These are phyloP conservation scores for Silurus lanzhouensis DNA, from an alignment of 2,797 vertebrate species.

Conservation along the genomic window DNA sequence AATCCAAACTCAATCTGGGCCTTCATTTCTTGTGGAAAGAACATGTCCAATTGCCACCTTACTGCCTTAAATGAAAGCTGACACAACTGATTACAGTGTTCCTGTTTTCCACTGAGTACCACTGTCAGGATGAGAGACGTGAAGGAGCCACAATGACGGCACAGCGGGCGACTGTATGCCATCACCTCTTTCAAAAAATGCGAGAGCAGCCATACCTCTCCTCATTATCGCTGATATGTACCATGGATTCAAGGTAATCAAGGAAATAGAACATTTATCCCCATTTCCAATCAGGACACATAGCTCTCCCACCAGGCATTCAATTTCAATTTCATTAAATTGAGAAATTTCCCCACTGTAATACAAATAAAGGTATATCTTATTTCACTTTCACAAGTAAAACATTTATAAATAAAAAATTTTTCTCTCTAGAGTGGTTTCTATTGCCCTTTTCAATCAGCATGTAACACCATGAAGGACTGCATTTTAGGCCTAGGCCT, in stretches of 20 bases:
- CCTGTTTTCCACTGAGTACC: slow-evolving; percentile 34
- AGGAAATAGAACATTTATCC: slow-evolving; percentile 25
- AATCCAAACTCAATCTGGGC: slow-evolving; percentile 39
- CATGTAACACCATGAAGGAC: slow-evolving; percentile 25
- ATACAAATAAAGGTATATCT: too few species aligned
- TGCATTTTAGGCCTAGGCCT: background rate
- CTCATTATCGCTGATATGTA: slow-evolving; percentile 7
- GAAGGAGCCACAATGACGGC: slow-evolving; percentile 21
- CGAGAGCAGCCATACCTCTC: background rate
- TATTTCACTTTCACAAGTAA: slow-evolving; percentile 29
- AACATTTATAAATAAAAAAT: too few species aligned
- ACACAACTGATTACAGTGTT: slow-evolving; percentile 51
- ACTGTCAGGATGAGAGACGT: slow-evolving; percentile 30
- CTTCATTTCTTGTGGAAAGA: slow-evolving; percentile 43
- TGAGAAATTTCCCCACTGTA: too few species aligned
- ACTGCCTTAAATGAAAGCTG: slow-evolving; percentile 49
- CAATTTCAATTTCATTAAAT: slow-evolving; percentile 27
- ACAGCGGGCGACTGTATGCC: slow-evolving; percentile 33
- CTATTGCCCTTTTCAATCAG: slow-evolving; percentile 43
- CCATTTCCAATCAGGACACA: background rate
- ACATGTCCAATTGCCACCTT: slow-evolving; percentile 36
- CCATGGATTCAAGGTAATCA: slow-evolving; percentile 26
- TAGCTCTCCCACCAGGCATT: slow-evolving; percentile 5
- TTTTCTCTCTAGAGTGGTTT: slow-evolving; percentile 20
- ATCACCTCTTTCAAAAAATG: slow-evolving; percentile 19